Evolutionary conservation across 2,113 vertebrate species (phyloP), one percentile per base, ranked within the genome.

Genomic region (Sinocyclocheilus anshuiensis): DNA sequence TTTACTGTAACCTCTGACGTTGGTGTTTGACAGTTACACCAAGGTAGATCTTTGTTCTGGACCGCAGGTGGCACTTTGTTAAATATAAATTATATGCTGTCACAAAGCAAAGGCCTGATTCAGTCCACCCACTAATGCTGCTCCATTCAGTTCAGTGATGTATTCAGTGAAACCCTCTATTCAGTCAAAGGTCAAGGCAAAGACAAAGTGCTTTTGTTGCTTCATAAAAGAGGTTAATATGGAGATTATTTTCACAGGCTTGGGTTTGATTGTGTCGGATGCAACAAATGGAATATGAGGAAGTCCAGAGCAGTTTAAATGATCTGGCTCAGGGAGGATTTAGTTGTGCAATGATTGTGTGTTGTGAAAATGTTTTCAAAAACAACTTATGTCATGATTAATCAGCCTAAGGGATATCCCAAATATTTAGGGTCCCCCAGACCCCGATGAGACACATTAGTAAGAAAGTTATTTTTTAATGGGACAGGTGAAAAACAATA

Each of bases 121-220:
- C 33, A 39, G 20, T 59, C 20, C 33, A 61, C 77, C 29, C 20
- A 61, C 55, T 6, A 8, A 50, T 57, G n/a, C 26, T 6, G 15
- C 67, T 48, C 87, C 61, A 69, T 86, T 89, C 90, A 77, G 33
- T 50, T 48, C 36, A 50, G 33, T 42, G n/a, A n/a, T 29, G 42
- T 85, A 50, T 67, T 61, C 12, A 42, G 16, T 61, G 39, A 61
- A 79, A 61, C 3, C 3, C 77, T 59, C 33, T 79, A 24, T 80
- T 80, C 77, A 80, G 42, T n/a, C 20, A 80, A 42, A 61, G 77
- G 77, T 80, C 33, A 61, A 55, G 48, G 75, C 48, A 29, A 33
- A 80, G 55, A 24, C 77, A 80, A 79, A 61, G 29, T 10, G 11
- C 12, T 20, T 15, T 39, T 61, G 33, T 80, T 61, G 29, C 26